These are phyloP conservation scores for Hydrolagus affinis DNA, from an alignment of 2,113 vertebrate species.

Conservation along the genomic window DNA sequence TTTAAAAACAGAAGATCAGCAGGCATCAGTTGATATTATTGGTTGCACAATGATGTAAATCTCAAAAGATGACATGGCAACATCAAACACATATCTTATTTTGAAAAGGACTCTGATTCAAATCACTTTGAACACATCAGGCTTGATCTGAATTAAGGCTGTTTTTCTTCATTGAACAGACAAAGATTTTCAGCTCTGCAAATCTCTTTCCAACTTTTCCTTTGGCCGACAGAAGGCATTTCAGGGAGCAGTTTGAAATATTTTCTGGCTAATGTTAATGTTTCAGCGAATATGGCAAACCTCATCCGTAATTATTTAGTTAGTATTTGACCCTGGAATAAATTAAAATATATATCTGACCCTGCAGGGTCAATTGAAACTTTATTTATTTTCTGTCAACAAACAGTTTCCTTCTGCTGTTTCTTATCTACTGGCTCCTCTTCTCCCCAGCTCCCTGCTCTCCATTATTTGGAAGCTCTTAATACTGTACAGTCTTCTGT, in stretches of 20 bases:
- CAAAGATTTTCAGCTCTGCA: background rate
- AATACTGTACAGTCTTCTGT: background rate
- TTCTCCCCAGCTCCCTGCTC: background rate
- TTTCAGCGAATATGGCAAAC: background rate
- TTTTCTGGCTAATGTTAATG: background rate
- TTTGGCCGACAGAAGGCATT: too few species aligned
- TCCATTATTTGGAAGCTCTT: accelerated
- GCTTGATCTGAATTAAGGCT: too few species aligned
- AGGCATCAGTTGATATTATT: too few species aligned
- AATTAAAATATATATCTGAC: slow-evolving; percentile 43
- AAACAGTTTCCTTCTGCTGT: slow-evolving; percentile 46
- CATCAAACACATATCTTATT: too few species aligned
- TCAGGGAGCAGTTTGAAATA: too few species aligned
- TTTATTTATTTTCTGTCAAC: slow-evolving; percentile 52
- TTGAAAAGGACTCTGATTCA: too few species aligned
- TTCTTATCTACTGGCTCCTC: slow-evolving; percentile 44
- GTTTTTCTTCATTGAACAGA: background rate
- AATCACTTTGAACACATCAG: background rate
- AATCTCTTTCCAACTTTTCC: background rate
- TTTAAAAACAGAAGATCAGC: too few species aligned
- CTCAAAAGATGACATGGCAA: too few species aligned
- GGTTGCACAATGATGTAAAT: too few species aligned
- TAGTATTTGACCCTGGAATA: slow-evolving; percentile 31
- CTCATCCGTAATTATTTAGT: background rate
- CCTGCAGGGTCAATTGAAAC: slow-evolving; percentile 37